Evolutionary conservation across 2,113 vertebrate species (phyloP), one percentile per base, ranked within the genome.

Genomic region (Indicator maculatus): DNA sequence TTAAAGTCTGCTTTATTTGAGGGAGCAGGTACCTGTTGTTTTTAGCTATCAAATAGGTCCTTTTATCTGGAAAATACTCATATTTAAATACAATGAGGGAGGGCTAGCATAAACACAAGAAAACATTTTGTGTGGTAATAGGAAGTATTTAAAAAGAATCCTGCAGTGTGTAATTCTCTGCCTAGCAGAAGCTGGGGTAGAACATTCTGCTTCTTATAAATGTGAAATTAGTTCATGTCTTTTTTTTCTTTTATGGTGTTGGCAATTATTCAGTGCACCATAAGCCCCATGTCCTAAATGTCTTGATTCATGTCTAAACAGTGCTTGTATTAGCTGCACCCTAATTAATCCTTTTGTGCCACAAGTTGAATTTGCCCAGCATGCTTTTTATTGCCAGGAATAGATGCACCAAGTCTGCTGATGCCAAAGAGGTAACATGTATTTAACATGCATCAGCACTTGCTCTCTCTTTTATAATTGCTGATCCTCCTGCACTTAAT

Each of bases 401-500:
- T 53, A 59, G 79, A 88, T 94, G 90, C 95, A 94, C 90, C 90
- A 91, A 91, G 94, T 91, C 73, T 95, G 90, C 94, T 96, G 88
- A 92, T 95, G 94, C 90, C 90, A 83, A 91, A 86, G 70, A 89
- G 88, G 91, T 91, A 93, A 89, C 4, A 2, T 86, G 53, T 72
- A 87, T 91, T 96, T 96, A 96, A 95, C 82, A 52, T 0, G 4
- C 91, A 95, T 95, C 95, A 97, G 90, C 84, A 94, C 86, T 92
- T 1, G 2, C 69, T 95, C 89, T 96, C 82, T 31, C 74, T 96
- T 92, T 91, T 90, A 77, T 93, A 95, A 94, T 87, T 81, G 87
- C 93, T 91, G 90, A 93, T 96, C 90, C 86, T 95, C 76, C 83
- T 3, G n/a, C 82, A 86, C 80, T 95, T 97, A 95, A 95, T 95